Conservation (phyloP, 53 echinoderm and acorn worm species). For the Mesocentrotus franciscanus region DNA sequence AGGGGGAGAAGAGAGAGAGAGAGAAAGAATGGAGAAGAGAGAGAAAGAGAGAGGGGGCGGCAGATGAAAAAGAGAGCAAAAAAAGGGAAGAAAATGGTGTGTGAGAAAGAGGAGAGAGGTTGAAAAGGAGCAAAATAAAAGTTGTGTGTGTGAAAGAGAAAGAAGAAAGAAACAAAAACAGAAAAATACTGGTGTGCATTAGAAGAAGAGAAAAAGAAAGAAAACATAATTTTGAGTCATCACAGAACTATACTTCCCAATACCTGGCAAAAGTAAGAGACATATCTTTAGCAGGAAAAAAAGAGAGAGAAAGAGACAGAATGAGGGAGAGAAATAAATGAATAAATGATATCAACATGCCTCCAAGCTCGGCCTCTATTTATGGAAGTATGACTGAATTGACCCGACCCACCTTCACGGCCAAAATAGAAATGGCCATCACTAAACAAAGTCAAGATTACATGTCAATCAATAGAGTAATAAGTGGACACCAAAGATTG, state of each 20-base stretch:
- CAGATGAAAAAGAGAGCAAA: background rate
- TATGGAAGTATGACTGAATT: conserved; percentile 10
- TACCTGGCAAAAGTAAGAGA: too few relatives aligned
- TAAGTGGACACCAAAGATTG: conserved; percentile 35
- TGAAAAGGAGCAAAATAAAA: background rate
- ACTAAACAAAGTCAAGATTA: conserved; percentile 30
- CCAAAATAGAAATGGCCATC: conserved; percentile 55
- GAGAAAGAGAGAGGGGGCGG: background rate
- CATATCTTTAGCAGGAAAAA: background rate
- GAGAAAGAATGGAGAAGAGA: background rate
- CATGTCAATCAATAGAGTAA: conserved; percentile 34
- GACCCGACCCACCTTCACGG: conserved; percentile 29
- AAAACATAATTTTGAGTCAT: too few relatives aligned
- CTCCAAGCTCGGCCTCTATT: conserved; percentile 15
- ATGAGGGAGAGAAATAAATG: background rate
- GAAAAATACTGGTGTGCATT: too few relatives aligned
- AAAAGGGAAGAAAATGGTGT: background rate
- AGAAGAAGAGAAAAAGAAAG: too few relatives aligned
- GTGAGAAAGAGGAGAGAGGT: too few relatives aligned
- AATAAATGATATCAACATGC: background rate
- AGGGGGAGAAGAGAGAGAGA: background rate
- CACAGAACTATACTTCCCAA: too few relatives aligned
- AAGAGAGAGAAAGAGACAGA: background rate
- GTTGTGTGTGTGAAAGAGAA: too few relatives aligned
- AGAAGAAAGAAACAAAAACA: too few relatives aligned